These are phyloP conservation scores for Leptinotarsa lineolata DNA, from an alignment of 1,140 invertebrate species.

Conservation along the genomic window DNA sequence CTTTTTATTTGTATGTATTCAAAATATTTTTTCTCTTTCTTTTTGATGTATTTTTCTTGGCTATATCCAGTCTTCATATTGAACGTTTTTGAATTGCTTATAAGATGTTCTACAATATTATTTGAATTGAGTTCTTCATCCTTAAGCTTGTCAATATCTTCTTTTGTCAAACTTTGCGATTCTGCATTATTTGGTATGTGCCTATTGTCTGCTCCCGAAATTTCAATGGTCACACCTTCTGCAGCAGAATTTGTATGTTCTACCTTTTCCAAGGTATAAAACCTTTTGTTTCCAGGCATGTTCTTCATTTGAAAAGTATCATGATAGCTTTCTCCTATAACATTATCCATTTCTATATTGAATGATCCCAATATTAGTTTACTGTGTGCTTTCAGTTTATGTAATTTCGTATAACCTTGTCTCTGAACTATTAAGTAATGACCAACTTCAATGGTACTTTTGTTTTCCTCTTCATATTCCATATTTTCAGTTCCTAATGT, in stretches of 20 bases:
- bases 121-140: conserved; percentile 75
- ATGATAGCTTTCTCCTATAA: conserved; percentile 75
- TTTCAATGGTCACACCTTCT: conserved; percentile 61
- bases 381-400: conserved; percentile 68
- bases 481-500: conserved; percentile 11
- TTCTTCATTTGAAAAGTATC: conserved; percentile 79
- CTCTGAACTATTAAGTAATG: conserved; percentile 76
- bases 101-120: conserved; percentile 83
- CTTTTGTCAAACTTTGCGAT: conserved; percentile 83
- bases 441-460: conserved; percentile 61
- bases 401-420: conserved; percentile 75
- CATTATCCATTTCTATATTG: conserved; percentile 69
- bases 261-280: conserved; percentile 63
- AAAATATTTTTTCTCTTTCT: conserved; percentile 91
- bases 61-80: conserved; percentile 87
- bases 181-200: conserved; percentile 80
- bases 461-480: background rate
- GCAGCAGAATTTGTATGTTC: conserved; percentile 57
- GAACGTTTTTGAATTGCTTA: conserved; percentile 89
- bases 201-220: conserved; percentile 79
- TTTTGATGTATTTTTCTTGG: conserved; percentile 92
- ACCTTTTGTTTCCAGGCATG: conserved; percentile 62
- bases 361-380: conserved; percentile 71
- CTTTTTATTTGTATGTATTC: conserved; percentile 75
- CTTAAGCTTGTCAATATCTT: conserved; percentile 79